Percentiles rank a stretch among this genome's conserved stretches.
Evolutionary conservation across 2,113 vertebrate species (phyloP).

Genomic region (Pachycephala philippinensis): DNA sequence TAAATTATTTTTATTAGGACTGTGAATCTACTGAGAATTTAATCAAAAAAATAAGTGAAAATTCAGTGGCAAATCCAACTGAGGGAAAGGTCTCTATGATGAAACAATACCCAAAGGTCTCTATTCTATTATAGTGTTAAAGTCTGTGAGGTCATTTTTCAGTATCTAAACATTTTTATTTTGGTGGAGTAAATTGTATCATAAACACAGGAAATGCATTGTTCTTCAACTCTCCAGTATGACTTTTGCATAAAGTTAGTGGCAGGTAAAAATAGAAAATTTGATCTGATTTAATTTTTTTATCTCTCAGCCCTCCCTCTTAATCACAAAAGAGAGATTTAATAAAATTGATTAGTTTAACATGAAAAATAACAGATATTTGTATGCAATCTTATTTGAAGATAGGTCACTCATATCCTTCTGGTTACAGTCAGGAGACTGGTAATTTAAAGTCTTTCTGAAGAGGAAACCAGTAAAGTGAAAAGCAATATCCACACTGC

Average conservation of each 20-base stretch:
- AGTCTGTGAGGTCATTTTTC: neutral
- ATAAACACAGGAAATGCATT: neutral
- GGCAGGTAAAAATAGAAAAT: neutral
- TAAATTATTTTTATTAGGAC: slow-evolving; percentile 17
- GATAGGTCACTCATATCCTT: neutral
- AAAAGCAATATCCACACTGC: neutral
- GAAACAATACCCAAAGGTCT: neutral
- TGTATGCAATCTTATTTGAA: neutral
- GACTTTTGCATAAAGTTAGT: neutral
- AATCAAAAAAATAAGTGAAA: neutral
- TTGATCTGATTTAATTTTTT: neutral
- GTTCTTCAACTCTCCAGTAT: neutral
- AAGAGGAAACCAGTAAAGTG: neutral
- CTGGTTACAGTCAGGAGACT: neutral
- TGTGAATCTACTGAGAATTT: neutral
- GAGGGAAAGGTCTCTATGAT: neutral
- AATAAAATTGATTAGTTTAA: neutral
- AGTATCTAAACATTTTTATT: neutral
- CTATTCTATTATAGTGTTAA: neutral
- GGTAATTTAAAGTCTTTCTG: neutral
- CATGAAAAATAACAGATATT: neutral
- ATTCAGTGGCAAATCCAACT: neutral
- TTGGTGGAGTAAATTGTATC: neutral
- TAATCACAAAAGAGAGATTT: neutral
- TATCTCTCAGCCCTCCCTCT: neutral